These are phyloP conservation scores for Sinocyclocheilus grahami DNA, from an alignment of 2,113 vertebrate genomes.

Conservation along the genomic window DNA sequence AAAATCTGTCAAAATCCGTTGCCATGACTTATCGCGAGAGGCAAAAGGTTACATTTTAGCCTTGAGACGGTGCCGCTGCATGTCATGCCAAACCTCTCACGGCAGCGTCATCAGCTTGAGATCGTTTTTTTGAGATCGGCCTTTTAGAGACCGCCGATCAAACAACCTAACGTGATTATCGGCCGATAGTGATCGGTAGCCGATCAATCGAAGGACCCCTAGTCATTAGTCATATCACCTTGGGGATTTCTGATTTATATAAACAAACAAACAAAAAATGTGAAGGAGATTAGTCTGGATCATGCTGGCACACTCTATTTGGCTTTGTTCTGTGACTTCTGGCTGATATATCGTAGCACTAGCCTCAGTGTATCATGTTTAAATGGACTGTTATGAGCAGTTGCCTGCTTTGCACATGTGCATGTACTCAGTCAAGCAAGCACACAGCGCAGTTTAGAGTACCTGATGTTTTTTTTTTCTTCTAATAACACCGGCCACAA, in stretches of 20 bases:
- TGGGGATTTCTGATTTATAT: background rate
- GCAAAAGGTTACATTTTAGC: too few species aligned
- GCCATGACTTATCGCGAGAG: too few species aligned
- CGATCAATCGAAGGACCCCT: too few species aligned
- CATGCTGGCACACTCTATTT: background rate
- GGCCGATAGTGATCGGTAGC: too few species aligned
- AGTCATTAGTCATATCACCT: background rate
- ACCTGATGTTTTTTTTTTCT: slow-evolving; percentile 26
- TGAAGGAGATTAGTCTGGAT: slow-evolving; percentile 34
- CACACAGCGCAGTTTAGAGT: background rate
- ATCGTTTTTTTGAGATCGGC: too few species aligned
- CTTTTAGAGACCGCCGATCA: too few species aligned
- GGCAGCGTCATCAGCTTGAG: too few species aligned
- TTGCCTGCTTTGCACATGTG: slow-evolving; percentile 15
- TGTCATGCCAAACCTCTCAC: too few species aligned
- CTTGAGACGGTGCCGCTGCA: too few species aligned
- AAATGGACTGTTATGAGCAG: slow-evolving; percentile 24
- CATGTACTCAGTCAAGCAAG: slow-evolving; percentile 15
- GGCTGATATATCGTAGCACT: slow-evolving; percentile 8
- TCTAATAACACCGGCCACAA: background rate
- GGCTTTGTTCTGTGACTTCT: slow-evolving; percentile 31
- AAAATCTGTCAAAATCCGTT: too few species aligned
- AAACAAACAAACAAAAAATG: slow-evolving; percentile 22
- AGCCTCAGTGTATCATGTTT: slow-evolving; percentile 23
- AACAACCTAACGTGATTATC: too few species aligned